Base-by-base conservation (phyloP, 92 coral and sea anemone genomes). In the Phenganax stokvisi region DNA sequence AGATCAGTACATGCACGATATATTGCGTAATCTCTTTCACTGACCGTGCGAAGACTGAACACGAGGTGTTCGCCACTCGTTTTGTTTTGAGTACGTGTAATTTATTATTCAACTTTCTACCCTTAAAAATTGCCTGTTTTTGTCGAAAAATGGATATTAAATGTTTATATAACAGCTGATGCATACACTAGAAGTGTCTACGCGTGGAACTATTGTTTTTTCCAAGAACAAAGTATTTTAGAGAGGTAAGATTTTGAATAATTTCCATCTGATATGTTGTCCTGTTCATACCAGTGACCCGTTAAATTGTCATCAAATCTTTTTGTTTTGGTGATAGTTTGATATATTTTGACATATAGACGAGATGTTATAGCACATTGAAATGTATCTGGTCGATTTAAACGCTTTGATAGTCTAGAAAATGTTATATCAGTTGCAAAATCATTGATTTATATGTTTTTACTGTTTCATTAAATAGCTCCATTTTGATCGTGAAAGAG, bases 1-100 rank as follows among this genome's bases (percentile, higher is more conserved):
- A 30, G 73, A 30, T 30, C 73, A 68, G 73, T 68, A 47, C 47
- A 7, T 15, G 1, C 27, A 12, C 13, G 47, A 66, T 25, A 29
- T 66, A 66, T 66, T 66, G 72, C 72, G 79, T 62, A 75, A 59
- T 76, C 53, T 8, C 11, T 17, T 3, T 17, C 51, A 9, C 51
- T 51, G 52, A 12, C 29, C 70, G 51, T 12, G 61, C 7, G 20
- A 73, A 73, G 81, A 76, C 70, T 76, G 81, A 69, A 59, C 28
- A 76, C 54, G 52, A 76, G 54, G 12, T 58, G 47, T 37, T 76
- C 70, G 70, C 81, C 51, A 56, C 80, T 75, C 7, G 12, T 31
- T 6, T 17, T 59, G 25, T 55, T 66, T 57, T 76, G 81, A 76
- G 61, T 76, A 76, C 81, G 81, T 76, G 81, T 57, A 76, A 76